Conservation (phyloP, 2,888 invertebrate species). For the Platerodrilus igneus region DNA sequence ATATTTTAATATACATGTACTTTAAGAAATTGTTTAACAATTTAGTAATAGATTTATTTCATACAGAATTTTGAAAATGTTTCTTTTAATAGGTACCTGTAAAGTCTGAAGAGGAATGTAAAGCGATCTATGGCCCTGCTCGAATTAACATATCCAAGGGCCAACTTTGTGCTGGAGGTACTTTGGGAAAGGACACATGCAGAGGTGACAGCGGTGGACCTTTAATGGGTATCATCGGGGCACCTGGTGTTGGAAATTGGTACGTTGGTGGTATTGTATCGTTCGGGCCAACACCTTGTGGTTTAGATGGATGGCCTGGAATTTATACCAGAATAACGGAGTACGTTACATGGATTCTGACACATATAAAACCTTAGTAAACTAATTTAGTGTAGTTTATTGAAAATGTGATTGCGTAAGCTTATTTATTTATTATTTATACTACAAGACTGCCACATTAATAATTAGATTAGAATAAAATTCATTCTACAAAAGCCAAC, state of each 20-base stretch:
- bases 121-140: no score
- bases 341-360: constrained; percentile 58
- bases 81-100: constrained; percentile 54
- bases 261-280: constrained; percentile 58
- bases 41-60: no score
- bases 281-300: constrained; percentile 54
- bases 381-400: no score
- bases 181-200: constrained; percentile 55
- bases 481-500: no score
- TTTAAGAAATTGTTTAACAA: no score
- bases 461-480: no score
- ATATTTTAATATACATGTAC: no score
- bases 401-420: no score
- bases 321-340: constrained; percentile 58
- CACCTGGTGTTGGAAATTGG: constrained; percentile 47
- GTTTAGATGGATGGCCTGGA: constrained; percentile 54
- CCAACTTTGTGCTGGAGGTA: constrained; percentile 62
- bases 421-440: no score
- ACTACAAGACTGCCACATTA: no score
- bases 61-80: no score
- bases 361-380: no score
- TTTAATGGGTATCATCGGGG: constrained; percentile 52
- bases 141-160: constrained; percentile 49
- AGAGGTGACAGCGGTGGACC: constrained; percentile 64
- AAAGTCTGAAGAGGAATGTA: constrained; percentile 51